Conservation (phyloP, 1,140 invertebrate genomes). For the Lasioglossum baleicum region DNA sequence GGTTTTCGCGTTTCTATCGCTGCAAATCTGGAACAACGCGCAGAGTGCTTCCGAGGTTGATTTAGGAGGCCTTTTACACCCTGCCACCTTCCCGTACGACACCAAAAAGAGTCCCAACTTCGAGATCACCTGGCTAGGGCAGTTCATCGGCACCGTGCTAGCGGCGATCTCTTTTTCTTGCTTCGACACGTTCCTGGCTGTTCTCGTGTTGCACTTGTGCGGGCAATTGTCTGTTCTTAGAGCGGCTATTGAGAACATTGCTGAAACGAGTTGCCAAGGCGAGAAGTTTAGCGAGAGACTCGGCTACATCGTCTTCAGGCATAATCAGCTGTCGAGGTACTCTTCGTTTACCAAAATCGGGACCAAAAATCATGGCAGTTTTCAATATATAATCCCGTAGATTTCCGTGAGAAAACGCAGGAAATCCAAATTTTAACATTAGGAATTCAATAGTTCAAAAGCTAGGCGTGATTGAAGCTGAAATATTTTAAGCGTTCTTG, state of each 20-base stretch:
- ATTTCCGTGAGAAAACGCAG: no score
- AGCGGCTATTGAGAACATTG: conserved; percentile 52
- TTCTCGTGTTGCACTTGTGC: conserved; percentile 76
- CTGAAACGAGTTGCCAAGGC: not conserved
- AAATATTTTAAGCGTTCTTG: no score
- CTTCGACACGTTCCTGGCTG: conserved; percentile 74
- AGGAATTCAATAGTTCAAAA: no score
- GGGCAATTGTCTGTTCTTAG: conserved; percentile 75
- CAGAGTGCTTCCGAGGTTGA: conserved; percentile 23
- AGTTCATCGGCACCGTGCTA: conserved; percentile 71
- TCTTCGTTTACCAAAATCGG: not conserved
- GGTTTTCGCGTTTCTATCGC: conserved; percentile 18
- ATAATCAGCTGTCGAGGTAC: conserved; percentile 28
- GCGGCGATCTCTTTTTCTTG: conserved; percentile 74
- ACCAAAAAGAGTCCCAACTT: conserved; percentile 75
- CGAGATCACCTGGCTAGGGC: conserved; percentile 77
- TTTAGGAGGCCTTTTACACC: conserved; percentile 20
- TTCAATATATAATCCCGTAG: no score
- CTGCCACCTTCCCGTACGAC: conserved; percentile 75
- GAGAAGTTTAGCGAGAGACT: conserved; percentile 10
- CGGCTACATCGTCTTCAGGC: conserved; percentile 23
- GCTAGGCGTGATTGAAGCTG: no score
- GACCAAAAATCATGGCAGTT: no score
- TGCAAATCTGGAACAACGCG: conserved; percentile 37
- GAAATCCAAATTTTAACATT: no score